Percentiles rank a stretch among this genome's conserved stretches.
These are phyloP conservation scores for Odontomyia ornata DNA, from an alignment of 2,888 invertebrate species.

Conservation along the genomic window DNA sequence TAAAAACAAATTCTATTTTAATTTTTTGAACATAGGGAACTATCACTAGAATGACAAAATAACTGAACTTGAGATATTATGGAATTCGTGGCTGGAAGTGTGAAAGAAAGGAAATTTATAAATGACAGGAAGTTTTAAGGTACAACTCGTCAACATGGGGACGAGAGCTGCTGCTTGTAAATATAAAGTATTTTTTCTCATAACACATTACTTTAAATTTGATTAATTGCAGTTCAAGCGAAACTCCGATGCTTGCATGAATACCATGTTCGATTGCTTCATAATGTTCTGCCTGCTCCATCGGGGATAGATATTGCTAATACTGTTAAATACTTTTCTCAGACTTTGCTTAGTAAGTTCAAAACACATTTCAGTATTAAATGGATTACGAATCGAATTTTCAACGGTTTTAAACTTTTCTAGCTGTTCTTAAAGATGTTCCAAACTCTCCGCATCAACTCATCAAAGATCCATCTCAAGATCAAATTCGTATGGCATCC, in stretches of 20 bases:
- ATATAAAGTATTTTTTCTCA: constrained; percentile 61
- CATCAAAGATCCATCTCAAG: constrained; percentile 86
- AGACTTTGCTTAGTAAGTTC: constrained; percentile 90
- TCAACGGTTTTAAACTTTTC: not conserved
- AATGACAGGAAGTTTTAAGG: constrained; percentile 76
- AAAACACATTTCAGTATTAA: not conserved
- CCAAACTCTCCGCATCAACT: constrained; percentile 91
- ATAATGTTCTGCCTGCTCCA: constrained; percentile 90
- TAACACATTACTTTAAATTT: constrained; percentile 35
- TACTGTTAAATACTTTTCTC: constrained; percentile 97
- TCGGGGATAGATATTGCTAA: constrained; percentile 96
- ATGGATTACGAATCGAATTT: not conserved
- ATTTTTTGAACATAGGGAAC: too few relatives aligned
- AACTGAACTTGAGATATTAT: constrained; percentile 10
- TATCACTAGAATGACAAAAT: too few relatives aligned
- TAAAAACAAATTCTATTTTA: too few relatives aligned
- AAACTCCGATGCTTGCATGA: constrained; percentile 98
- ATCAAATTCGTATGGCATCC: constrained; percentile 84
- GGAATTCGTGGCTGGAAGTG: not conserved
- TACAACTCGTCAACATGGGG: constrained; percentile 84
- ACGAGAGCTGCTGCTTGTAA: constrained; percentile 94
- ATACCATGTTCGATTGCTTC: constrained; percentile 90
- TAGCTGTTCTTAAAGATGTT: constrained; percentile 96
- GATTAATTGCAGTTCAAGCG: constrained; percentile 83
- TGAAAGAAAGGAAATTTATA: constrained; percentile 49